These are phyloP conservation scores for Goniozus legneri DNA, from an alignment of 1,140 invertebrate genomes.

Conservation along the genomic window DNA sequence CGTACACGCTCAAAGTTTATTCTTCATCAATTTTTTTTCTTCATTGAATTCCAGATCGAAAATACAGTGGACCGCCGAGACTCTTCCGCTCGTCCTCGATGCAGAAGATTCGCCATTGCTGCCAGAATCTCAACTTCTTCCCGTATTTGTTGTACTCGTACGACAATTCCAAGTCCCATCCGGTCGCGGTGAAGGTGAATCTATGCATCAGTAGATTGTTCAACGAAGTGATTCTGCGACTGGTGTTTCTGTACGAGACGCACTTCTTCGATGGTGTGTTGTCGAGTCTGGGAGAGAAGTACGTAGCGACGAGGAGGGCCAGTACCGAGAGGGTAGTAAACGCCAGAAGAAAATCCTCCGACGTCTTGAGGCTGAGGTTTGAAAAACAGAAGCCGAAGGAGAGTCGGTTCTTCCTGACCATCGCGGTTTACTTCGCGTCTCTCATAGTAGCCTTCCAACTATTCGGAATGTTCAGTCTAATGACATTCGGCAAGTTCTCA, in stretches of 20 bases:
- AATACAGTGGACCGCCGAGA: slow-evolving; percentile 39
- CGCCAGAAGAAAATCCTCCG: background rate
- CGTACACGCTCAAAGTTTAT: background rate
- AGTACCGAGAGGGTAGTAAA: background rate
- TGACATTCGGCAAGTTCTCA: slow-evolving; percentile 38
- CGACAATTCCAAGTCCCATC: slow-evolving; percentile 45
- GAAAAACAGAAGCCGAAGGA: slow-evolving; percentile 27
- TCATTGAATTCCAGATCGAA: slow-evolving; percentile 38
- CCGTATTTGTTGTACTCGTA: slow-evolving; percentile 48
- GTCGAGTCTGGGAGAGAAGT: no score
- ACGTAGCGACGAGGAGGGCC: no score
- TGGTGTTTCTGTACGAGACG: slow-evolving; percentile 34
- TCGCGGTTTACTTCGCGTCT: slow-evolving; percentile 42
- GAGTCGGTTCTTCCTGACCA: slow-evolving; percentile 19
- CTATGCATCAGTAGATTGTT: slow-evolving; percentile 30
- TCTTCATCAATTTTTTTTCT: background rate
- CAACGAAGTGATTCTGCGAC: slow-evolving; percentile 33
- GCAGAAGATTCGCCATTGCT: slow-evolving; percentile 50
- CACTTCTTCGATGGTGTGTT: no score
- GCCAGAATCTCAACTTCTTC: slow-evolving; percentile 48
- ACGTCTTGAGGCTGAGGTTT: background rate
- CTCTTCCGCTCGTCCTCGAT: slow-evolving; percentile 45
- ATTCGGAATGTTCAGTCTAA: slow-evolving; percentile 29
- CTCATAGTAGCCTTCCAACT: slow-evolving; percentile 36
- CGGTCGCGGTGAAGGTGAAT: slow-evolving; percentile 37